Percentiles rank a stretch among this genome's conserved stretches.
These are phyloP conservation scores for Actinernus sp. DNA, from an alignment of 92 coral and sea anemone genomes.

Conservation along the genomic window DNA sequence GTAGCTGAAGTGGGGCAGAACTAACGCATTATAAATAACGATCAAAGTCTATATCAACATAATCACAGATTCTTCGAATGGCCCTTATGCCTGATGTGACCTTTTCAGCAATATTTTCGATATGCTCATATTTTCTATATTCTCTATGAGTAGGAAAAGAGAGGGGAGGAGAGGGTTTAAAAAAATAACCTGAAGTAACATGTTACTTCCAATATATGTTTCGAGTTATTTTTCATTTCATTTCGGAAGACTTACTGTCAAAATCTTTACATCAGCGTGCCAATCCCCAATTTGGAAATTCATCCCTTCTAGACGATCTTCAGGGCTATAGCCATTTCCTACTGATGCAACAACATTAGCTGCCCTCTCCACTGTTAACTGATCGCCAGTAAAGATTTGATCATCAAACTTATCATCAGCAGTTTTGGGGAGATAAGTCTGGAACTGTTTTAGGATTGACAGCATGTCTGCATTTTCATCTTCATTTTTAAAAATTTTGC, in stretches of 20 bases:
- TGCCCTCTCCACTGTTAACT: slow-evolving; percentile 67
- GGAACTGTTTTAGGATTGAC: slow-evolving; percentile 38
- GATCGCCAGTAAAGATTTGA: slow-evolving; percentile 54
- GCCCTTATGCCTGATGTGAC: no score
- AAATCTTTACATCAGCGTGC: slow-evolving; percentile 72
- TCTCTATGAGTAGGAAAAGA: no score
- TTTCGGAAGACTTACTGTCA: slow-evolving; percentile 54
- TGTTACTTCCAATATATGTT: no score
- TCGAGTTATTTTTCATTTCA: no score
- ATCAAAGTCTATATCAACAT: no score
- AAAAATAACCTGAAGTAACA: no score
- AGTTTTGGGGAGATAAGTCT: slow-evolving; percentile 34
- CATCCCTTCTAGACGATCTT: slow-evolving; percentile 68
- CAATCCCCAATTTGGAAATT: slow-evolving; percentile 73
- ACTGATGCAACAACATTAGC: slow-evolving; percentile 72
- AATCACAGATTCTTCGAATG: no score
- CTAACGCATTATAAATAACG: no score
- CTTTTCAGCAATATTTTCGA: no score
- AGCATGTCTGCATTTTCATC: slow-evolving; percentile 45
- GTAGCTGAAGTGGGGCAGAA: no score
- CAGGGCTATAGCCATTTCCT: slow-evolving; percentile 52
- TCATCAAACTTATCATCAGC: slow-evolving; percentile 15
- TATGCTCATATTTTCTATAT: no score
- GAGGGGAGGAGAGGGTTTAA: no score
- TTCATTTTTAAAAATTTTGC: slow-evolving; percentile 40